A percentile compares a stretch with the other conserved stretches of the same genome.
Conservation (phyloP, 2,113 vertebrate genomes). For the Colistium nudipinnis region DNA sequence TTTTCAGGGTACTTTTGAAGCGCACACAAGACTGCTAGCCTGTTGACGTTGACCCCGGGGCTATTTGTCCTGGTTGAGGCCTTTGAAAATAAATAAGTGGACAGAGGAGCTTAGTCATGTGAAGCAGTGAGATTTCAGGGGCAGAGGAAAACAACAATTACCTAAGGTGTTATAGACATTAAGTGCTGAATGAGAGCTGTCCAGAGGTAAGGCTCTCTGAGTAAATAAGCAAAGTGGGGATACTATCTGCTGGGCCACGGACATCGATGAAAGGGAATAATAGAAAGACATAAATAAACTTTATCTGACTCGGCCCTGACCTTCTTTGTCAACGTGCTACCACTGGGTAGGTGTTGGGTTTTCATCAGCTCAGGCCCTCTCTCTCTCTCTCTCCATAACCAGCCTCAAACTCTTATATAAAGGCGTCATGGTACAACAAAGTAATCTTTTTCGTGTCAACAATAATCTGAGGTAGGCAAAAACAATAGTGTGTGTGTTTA, state of each 20-base stretch:
- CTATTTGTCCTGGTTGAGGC: constrained; percentile 77
- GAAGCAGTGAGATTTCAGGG: constrained; percentile 72
- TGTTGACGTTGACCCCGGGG: constrained; percentile 73
- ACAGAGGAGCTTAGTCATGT: constrained; percentile 73
- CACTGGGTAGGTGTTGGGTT: constrained; percentile 69
- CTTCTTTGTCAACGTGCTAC: constrained; percentile 65
- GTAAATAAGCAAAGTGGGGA: constrained; percentile 76
- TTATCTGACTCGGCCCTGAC: constrained; percentile 68
- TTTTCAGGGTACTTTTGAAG: constrained; percentile 71
- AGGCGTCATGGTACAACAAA: constrained; percentile 29
- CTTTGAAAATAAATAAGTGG: constrained; percentile 81
- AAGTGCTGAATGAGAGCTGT: constrained; percentile 72
- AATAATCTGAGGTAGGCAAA: constrained; percentile 38
- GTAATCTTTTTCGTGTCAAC: constrained; percentile 39
- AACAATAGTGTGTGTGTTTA: constrained; percentile 53
- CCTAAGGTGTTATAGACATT: constrained; percentile 71
- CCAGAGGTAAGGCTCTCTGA: constrained; percentile 63
- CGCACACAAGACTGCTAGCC: constrained; percentile 62
- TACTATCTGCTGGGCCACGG: constrained; percentile 59
- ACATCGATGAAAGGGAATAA: constrained; percentile 68
- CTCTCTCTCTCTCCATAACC: constrained; percentile 29
- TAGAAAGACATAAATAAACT: constrained; percentile 74
- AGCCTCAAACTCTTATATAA: constrained; percentile 21
- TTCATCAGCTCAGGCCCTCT: constrained; percentile 35
- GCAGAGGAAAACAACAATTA: constrained; percentile 80